A percentile compares a stretch with the other conserved stretches of the same genome.
Evolutionary conservation across 2,888 invertebrate species (phyloP).

Genomic region (Netelia inedita): DNA sequence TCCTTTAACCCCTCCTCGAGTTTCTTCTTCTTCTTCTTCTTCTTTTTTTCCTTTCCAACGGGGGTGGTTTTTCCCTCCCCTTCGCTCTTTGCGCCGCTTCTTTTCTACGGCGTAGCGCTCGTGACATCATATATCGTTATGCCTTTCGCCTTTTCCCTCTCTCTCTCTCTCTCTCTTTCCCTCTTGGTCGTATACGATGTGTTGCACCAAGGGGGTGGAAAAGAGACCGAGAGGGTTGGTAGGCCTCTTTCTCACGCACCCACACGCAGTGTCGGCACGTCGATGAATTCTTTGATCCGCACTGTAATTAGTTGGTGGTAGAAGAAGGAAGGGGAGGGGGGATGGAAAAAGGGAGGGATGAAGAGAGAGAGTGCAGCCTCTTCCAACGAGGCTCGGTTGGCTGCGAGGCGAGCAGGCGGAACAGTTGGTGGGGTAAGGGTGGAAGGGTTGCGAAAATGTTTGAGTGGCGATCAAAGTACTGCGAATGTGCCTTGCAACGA

Average conservation of each 20-base stretch:
- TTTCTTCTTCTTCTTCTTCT: slow-evolving; percentile 58
- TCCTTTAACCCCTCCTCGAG: slow-evolving; percentile 66
- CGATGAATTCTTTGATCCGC: slow-evolving; percentile 84
- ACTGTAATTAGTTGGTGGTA: slow-evolving; percentile 84
- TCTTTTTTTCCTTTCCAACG: slow-evolving; percentile 68
- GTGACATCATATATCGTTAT: slow-evolving; percentile 42
- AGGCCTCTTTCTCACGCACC: slow-evolving; percentile 71
- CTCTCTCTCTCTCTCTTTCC: too few relatives aligned
- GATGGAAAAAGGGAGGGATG: slow-evolving; percentile 10
- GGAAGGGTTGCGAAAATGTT: slow-evolving; percentile 80
- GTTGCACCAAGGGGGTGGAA: background rate
- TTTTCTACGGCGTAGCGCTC: slow-evolving; percentile 54
- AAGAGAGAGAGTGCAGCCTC: slow-evolving; percentile 61
- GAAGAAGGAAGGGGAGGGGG: slow-evolving; percentile 35
- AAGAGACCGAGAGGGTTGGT: slow-evolving; percentile 15
- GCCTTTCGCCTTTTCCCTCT: slow-evolving; percentile 64
- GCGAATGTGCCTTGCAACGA: slow-evolving; percentile 75
- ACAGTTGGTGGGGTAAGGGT: slow-evolving; percentile 33
- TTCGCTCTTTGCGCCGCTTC: slow-evolving; percentile 70
- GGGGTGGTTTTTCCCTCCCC: slow-evolving; percentile 65
- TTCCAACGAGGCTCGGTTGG: slow-evolving; percentile 56
- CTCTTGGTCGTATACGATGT: background rate
- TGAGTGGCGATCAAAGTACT: slow-evolving; percentile 84
- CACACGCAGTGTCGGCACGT: slow-evolving; percentile 75
- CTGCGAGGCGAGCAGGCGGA: slow-evolving; percentile 66